These are phyloP conservation scores for Rhynchophorus ferrugineus DNA, from an alignment of 1,140 invertebrate genomes.

Conservation along the genomic window DNA sequence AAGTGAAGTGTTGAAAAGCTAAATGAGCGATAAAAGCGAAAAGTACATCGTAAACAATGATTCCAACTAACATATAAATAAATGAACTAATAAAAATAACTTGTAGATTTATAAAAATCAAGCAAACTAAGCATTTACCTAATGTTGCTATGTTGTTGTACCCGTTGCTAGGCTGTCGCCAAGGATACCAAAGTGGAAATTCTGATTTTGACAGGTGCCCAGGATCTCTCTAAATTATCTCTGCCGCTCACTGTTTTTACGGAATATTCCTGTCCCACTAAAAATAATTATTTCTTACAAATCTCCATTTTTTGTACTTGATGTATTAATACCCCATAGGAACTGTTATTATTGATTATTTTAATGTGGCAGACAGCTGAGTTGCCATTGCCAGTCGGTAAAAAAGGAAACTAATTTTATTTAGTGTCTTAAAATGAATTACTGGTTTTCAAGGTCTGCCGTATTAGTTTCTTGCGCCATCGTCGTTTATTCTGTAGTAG, in stretches of 20 bases:
- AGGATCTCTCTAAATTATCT: slow-evolving; percentile 6
- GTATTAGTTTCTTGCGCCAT: too few species aligned
- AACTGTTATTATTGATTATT: slow-evolving; percentile 32
- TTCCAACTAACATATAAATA: too few species aligned
- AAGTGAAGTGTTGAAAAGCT: slow-evolving; percentile 2
- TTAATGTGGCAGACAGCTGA: slow-evolving; percentile 22
- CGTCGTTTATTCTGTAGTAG: too few species aligned
- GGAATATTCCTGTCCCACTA: slow-evolving; percentile 4
- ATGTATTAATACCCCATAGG: slow-evolving; percentile 26
- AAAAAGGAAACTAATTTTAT: slow-evolving; percentile 29
- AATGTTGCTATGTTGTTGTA: slow-evolving; percentile 42
- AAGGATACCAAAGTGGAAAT: slow-evolving; percentile 40
- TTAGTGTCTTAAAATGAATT: too few species aligned
- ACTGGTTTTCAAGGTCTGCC: too few species aligned
- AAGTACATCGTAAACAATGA: too few species aligned
- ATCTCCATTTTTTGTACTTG: slow-evolving; percentile 20
- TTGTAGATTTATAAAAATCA: slow-evolving; percentile 11
- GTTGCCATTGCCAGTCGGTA: slow-evolving; percentile 22
- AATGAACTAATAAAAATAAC: too few species aligned
- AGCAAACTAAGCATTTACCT: slow-evolving; percentile 31
- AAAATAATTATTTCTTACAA: slow-evolving; percentile 6
- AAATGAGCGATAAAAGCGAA: slow-evolving; percentile 2
- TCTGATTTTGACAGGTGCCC: slow-evolving; percentile 35
- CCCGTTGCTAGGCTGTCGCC: slow-evolving; percentile 42
- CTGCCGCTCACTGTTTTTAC: background rate